These are phyloP conservation scores for Panthera leo DNA, from an alignment of 2,113 vertebrate species.

Conservation along the genomic window DNA sequence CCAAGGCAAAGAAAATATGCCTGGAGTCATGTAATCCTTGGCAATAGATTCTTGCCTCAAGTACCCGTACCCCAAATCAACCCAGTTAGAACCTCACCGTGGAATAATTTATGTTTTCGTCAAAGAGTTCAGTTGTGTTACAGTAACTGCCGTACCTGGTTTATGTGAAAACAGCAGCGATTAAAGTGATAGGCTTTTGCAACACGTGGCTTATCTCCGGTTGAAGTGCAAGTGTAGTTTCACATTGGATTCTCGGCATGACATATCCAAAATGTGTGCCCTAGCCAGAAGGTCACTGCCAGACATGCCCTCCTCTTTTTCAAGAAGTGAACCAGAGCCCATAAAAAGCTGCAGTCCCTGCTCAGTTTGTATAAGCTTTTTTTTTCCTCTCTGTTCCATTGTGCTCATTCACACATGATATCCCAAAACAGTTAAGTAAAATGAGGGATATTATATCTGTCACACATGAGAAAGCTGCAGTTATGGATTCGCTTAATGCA, in stretches of 20 bases:
- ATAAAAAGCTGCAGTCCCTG: conserved; percentile 8
- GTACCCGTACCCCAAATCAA: background rate
- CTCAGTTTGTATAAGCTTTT: conserved; percentile 54
- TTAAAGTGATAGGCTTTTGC: background rate
- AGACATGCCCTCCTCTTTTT: background rate
- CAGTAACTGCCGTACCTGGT: background rate
- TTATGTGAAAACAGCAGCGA: background rate
- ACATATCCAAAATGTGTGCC: background rate
- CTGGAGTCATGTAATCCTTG: background rate
- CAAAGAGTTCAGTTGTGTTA: background rate
- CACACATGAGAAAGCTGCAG: conserved; percentile 73
- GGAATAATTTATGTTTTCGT: background rate
- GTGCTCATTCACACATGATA: conserved; percentile 73
- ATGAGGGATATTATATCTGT: conserved; percentile 76
- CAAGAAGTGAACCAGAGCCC: conserved; percentile 13
- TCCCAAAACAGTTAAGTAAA: conserved; percentile 78
- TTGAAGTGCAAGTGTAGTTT: background rate
- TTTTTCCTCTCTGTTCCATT: conserved; percentile 40
- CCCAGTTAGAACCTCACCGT: background rate
- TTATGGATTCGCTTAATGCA: conserved; percentile 66
- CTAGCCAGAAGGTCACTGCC: background rate
- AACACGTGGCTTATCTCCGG: background rate
- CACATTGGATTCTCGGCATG: background rate
- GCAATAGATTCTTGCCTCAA: background rate
- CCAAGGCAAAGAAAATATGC: conserved; percentile 39